phyloP scores from a whole-genome alignment of 2,113 vertebrate species.

The Pelvicachromis taeniatus region DNA sequence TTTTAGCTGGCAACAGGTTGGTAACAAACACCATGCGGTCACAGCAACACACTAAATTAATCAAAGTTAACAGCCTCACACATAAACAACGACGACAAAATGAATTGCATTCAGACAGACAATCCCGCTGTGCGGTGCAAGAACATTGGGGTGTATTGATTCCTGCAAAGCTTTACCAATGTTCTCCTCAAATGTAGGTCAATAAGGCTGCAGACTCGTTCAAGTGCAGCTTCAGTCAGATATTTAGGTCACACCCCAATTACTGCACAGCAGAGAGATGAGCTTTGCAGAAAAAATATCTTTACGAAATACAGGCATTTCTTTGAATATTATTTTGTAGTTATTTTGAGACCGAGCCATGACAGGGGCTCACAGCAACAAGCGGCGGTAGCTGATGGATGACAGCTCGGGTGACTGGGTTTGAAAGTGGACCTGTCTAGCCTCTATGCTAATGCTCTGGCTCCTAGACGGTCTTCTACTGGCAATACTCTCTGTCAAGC shows the following conservation, averaged over 20 bases:
- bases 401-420: constrained; percentile 60
- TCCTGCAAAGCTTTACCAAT: constrained; percentile 48
- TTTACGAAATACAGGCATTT: constrained; percentile 57
- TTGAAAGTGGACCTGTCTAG: constrained; percentile 70
- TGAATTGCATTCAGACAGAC: not conserved
- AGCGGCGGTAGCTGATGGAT: constrained; percentile 30
- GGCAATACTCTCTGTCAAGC: constrained; percentile 13
- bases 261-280: constrained; percentile 58
- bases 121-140: not conserved
- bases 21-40: not conserved
- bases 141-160: constrained; percentile 53
- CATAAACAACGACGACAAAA: not conserved
- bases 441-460: constrained; percentile 71
- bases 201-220: constrained; percentile 66
- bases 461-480: constrained; percentile 54
- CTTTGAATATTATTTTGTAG: constrained; percentile 56
- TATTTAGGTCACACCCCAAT: constrained; percentile 78
- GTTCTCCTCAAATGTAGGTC: constrained; percentile 70
- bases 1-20: constrained; percentile 27
- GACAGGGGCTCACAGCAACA: constrained; percentile 50
- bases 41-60: not conserved
- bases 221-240: constrained; percentile 64
- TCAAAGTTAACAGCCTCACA: not conserved
- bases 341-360: constrained; percentile 39
- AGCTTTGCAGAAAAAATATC: constrained; percentile 62